phyloP scores from a whole-genome alignment of 2,888 invertebrate species.

The Hirtodrosophila alboralis region DNA sequence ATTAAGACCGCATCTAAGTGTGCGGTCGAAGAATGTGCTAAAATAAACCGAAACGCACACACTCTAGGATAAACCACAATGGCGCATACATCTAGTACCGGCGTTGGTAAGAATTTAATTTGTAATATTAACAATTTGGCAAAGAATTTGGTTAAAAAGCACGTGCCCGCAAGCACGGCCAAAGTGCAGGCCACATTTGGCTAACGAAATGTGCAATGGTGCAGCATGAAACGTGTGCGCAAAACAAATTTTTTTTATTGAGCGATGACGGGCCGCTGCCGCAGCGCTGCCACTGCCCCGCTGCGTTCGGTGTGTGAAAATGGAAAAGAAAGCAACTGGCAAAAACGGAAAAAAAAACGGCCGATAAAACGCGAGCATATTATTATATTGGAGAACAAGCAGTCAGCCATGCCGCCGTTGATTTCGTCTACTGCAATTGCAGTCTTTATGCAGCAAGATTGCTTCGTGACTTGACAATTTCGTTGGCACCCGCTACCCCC shows the following conservation, averaged over 20 bases:
- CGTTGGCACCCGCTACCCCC: constrained; percentile 45
- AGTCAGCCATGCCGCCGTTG: constrained; percentile 1
- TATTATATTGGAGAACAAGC: constrained; percentile 37
- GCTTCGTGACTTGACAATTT: constrained; percentile 77
- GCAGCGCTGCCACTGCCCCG: constrained; percentile 41
- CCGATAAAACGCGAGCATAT: constrained; percentile 62
- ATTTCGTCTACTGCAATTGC: constrained; percentile 24
- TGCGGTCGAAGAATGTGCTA: constrained; percentile 33
- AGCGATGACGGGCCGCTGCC: constrained; percentile 59
- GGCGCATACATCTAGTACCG: constrained; percentile 95
- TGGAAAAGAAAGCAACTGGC: constrained; percentile 71
- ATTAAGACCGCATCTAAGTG: constrained; percentile 20
- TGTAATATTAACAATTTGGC: constrained; percentile 64
- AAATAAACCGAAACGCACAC: constrained; percentile 51
- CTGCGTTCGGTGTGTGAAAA: constrained; percentile 64
- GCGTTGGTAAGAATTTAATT: constrained; percentile 90
- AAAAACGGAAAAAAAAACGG: constrained; percentile 39
- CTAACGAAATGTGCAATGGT: constrained; percentile 30
- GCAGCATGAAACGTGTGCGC: constrained; percentile 38
- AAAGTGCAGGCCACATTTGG: constrained; percentile 20
- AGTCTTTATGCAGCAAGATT: constrained; percentile 48
- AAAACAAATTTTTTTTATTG: constrained; percentile 47
- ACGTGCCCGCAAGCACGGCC: constrained; percentile 24
- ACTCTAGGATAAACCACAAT: constrained; percentile 84
- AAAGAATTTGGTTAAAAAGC: constrained; percentile 34